phyloP scores from a whole-genome alignment of 2,113 vertebrate species.

The Aptenodytes patagonicus region DNA sequence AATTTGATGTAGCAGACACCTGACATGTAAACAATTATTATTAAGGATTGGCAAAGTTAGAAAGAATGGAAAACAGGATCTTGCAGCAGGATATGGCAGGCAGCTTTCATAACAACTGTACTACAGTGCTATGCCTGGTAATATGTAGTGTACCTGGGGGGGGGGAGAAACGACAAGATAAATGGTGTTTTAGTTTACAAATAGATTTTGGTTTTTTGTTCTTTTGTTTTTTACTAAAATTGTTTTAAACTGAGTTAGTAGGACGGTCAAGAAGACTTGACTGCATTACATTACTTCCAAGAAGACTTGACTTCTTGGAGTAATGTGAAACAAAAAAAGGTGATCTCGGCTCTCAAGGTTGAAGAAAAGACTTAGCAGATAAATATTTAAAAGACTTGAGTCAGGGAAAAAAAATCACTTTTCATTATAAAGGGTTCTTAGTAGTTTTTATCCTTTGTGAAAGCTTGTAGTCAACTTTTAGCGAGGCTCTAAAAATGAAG shows the following conservation, averaged over 20 bases:
- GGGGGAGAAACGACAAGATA: neutral
- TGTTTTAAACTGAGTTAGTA: neutral
- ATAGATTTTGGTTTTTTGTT: no score
- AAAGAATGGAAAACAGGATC: neutral
- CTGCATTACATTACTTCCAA: neutral
- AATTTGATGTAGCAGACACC: neutral
- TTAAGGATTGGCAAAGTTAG: neutral
- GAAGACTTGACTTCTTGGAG: neutral
- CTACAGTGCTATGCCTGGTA: neutral
- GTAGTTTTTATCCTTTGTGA: neutral
- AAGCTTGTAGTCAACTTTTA: neutral
- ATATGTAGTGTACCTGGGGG: neutral
- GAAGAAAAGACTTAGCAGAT: neutral
- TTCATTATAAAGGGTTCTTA: neutral
- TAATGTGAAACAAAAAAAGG: neutral
- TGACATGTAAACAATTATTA: neutral
- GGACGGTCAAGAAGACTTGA: neutral
- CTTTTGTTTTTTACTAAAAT: neutral
- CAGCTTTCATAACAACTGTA: neutral
- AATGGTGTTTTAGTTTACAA: neutral
- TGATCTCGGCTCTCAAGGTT: neutral
- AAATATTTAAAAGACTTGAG: neutral
- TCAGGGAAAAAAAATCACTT: neutral
- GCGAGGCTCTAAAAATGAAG: neutral
- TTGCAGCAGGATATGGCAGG: neutral